Percentiles rank a stretch among this genome's conserved stretches.
These are phyloP conservation scores for Thysanoteuthis rhombus DNA, from an alignment of 2,888 invertebrate species.

Conservation along the genomic window DNA sequence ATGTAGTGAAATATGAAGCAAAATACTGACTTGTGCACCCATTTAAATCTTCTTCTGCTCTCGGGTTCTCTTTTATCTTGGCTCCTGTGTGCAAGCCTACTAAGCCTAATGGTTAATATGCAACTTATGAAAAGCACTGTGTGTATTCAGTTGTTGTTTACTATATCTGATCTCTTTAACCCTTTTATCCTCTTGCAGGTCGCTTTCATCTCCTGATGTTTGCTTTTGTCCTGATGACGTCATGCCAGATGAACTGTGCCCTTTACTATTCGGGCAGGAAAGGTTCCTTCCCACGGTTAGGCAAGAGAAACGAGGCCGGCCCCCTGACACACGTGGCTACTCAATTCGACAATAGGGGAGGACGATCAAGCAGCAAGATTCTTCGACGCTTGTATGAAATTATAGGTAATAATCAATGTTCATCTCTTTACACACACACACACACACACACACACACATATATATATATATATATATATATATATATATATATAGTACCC, in stretches of 20 bases:
- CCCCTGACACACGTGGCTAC: background rate
- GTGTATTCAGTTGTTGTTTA: background rate
- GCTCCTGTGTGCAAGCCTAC: no score
- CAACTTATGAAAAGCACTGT: no score
- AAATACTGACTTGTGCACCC: no score
- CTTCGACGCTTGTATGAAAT: background rate
- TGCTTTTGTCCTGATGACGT: background rate
- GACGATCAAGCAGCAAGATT: background rate
- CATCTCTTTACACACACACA: background rate
- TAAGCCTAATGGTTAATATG: no score
- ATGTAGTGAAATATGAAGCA: no score
- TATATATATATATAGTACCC: no score
- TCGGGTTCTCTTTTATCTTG: no score
- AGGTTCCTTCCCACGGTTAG: background rate
- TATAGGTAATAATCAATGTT: background rate
- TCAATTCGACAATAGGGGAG: background rate
- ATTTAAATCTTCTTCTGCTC: no score
- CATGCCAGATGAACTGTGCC: background rate
- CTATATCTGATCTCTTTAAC: no score
- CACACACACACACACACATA: no score
- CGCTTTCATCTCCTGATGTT: background rate
- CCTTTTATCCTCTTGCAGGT: background rate
- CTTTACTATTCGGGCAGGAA: background rate
- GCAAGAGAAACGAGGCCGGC: background rate
- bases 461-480: no score